Evolutionary conservation across 2,797 vertebrate genomes (phyloP).

Genomic region (Characodon lateralis): DNA sequence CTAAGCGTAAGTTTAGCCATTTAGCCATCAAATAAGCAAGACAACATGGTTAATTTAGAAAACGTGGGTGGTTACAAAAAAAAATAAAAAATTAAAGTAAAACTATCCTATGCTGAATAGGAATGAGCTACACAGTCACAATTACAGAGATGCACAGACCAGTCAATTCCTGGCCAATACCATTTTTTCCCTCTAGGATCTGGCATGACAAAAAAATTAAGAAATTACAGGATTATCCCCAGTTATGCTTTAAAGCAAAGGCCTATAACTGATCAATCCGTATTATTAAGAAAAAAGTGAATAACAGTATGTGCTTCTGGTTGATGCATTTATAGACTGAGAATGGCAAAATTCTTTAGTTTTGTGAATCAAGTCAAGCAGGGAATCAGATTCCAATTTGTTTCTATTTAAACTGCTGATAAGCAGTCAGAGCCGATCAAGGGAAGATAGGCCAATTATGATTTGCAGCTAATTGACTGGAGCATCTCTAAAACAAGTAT

Average conservation of each 20-base stretch:
- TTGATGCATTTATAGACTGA: neutral
- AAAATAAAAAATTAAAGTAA: constrained; percentile 3
- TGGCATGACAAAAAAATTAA: neutral
- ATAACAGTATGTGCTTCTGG: neutral
- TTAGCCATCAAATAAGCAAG: constrained; percentile 34
- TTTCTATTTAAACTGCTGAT: neutral
- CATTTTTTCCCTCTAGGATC: neutral
- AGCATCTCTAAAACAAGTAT: neutral
- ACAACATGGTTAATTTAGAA: constrained; percentile 1
- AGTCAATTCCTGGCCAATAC: neutral
- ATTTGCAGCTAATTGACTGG: neutral
- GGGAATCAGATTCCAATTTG: neutral
- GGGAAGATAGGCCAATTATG: neutral
- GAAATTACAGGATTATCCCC: neutral
- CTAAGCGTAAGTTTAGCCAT: constrained; percentile 46
- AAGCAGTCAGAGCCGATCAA: neutral
- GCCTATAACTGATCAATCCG: neutral
- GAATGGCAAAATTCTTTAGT: neutral
- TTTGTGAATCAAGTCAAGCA: neutral
- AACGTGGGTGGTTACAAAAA: neutral
- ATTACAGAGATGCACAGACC: neutral
- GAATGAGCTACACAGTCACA: neutral
- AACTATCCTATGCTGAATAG: neutral
- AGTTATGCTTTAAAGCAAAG: neutral
- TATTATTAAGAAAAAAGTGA: too few relatives aligned